phyloP scores from a whole-genome alignment of 1,140 invertebrate genomes.

The Drosophila grimshawi region DNA sequence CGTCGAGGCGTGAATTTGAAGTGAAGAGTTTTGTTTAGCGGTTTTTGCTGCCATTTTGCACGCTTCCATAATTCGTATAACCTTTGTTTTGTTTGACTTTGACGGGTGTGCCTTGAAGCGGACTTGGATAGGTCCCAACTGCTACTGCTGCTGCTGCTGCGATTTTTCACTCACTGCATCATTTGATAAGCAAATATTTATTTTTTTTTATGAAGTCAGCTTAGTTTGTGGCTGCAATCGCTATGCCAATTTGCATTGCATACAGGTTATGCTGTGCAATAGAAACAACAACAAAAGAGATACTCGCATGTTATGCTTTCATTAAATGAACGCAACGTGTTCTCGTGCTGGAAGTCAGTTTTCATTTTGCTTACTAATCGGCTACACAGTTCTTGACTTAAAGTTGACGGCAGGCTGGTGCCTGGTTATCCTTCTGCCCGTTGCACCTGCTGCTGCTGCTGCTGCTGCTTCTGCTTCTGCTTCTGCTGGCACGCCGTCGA shows the following conservation, averaged over 20 bases:
- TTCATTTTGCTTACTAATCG: slow-evolving; percentile 44
- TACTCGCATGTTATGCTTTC: slow-evolving; percentile 8
- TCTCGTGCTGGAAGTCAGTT: slow-evolving; percentile 5
- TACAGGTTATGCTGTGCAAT: not conserved
- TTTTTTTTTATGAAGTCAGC: slow-evolving; percentile 25
- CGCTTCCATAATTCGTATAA: slow-evolving; percentile 46
- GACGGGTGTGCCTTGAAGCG: slow-evolving; percentile 1
- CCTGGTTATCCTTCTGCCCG: not conserved
- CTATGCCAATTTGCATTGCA: slow-evolving; percentile 31
- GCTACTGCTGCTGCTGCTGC: not conserved
- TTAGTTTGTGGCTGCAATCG: slow-evolving; percentile 9
- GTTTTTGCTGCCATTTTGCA: slow-evolving; percentile 12
- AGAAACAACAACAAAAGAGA: not conserved
- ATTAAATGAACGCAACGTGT: not conserved
- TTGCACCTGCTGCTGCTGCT: slow-evolving; percentile 30
- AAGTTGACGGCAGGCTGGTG: slow-evolving; percentile 18
- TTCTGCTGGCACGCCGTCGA: not conserved
- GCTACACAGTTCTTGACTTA: slow-evolving; percentile 16
- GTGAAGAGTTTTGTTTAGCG: slow-evolving; percentile 4
- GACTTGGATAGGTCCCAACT: not conserved
- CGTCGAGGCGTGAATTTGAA: slow-evolving; percentile 13
- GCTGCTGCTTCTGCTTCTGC: not conserved
- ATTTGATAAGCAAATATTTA: slow-evolving; percentile 47
- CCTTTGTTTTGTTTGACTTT: slow-evolving; percentile 52
- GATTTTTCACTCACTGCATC: slow-evolving; percentile 30